Evolutionary conservation across 1,140 invertebrate species (phyloP), one percentile per base, ranked within the genome.

Genomic region (Pemphigus obesinymphae): DNA sequence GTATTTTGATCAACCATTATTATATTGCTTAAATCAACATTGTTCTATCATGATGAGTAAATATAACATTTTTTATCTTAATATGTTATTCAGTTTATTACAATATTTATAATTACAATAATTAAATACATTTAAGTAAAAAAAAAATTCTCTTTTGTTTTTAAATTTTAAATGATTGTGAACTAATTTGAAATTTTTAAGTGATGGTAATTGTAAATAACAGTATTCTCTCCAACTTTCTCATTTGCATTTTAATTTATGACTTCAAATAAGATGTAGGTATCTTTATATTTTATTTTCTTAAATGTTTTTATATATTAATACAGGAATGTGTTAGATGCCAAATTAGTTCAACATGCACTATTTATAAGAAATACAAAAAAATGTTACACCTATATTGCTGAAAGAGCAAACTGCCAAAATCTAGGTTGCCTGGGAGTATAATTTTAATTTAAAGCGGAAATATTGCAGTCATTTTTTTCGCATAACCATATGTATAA

Each of bases 371-470:
- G 50, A 78, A 37, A 23, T 50, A 29, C 45, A 2, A 50, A 45
- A 50, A 55, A 78, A 29, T 58, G 31, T 17, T 58, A 11, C 50
- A 55, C 73, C 48, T 58, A 78, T 76, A 76, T 37, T 58, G 50
- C 34, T 11, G 15, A 26, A 78, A 40, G 34, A 58, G 31, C 53
- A 58, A 26, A 78, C 48, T 78, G 73, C 73, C 73, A 78, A 78
- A 55, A 78, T 55, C n/a, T 78, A 40, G 34, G 53, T 55, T 58
- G 73, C 53, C 50, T 26, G 73, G 34, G 53, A 78, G 34, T 78
- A 78, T 78, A 78, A 73, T 43, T 78, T 78, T 78, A 78, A 78
- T 78, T 78, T 58, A 8, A 58, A 58, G 31, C 50, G 73, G 53
- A 40, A 78, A 55, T 58, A 78, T 58, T 55, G 17, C 73, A 40